Evolutionary conservation across 2,113 vertebrate genomes (phyloP), one percentile per base, ranked within the genome.

Genomic region (Variabilichromis moorii): DNA sequence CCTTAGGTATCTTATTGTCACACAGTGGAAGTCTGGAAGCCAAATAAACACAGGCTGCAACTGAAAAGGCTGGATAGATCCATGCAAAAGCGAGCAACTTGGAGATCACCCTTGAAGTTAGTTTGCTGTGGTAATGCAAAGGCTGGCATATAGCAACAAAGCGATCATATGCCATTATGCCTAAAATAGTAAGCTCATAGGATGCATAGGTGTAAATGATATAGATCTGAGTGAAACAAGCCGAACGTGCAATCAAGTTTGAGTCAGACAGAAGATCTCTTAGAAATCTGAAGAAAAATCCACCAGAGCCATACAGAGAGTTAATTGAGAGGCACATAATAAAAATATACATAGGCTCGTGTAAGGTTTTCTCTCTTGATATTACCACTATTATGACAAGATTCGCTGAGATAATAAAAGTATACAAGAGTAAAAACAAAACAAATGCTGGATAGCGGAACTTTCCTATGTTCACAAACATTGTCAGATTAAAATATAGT

Each of bases 271-370:
- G 24, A 37, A 96, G 93, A 63, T 94, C 93, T 81, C 19, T 82
- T 35, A 97, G 83, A 78, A 96, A 93, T 71, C 95, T 95, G 17
- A 95, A 93, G 26, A 95, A 96, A 73, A 97, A 95, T 4, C 86
- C 95, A 81, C 93, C 79, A 4, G 96, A 95, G 33, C 96, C 96
- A 8, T 95, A 96, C n/a, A 97, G 66, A 91, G 96, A 95, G 73
- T 96, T 95, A 10, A 97, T 28, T 33, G 89, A 96, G 2, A 97
- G 92, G 33, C 94, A 94, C 8, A 94, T 83, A 54, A 96, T 93
- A 35, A 97, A 95, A 66, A 96, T 89, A 40, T 97, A 97, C 96
- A 97, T 96, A 37, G 96, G 95, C 2, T 92, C 91, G 11, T 95
- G 92, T n/a, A 95, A 79, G 4, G 17, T 10, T 57, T 86, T 92